A percentile compares a stretch with the other conserved stretches of the same genome.
Conservation (phyloP, 2,797 vertebrate genomes). For the Corythornis leucogaster region DNA sequence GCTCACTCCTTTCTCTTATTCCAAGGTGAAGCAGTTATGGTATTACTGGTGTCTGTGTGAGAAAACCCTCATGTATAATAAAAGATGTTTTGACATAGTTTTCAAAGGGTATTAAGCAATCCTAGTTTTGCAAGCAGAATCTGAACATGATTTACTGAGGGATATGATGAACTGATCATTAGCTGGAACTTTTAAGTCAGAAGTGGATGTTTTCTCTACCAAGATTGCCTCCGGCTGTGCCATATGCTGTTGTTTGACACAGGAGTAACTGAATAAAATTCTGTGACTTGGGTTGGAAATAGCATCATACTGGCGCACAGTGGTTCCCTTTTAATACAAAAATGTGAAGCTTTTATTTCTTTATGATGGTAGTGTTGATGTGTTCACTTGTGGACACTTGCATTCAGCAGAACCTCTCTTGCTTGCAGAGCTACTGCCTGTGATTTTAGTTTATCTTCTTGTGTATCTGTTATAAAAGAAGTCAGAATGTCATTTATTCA, state of each 20-base stretch:
- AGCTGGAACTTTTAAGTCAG: neutral
- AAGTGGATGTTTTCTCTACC: neutral
- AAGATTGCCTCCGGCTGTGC: neutral
- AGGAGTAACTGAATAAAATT: neutral
- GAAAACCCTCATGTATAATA: neutral
- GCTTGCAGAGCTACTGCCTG: neutral
- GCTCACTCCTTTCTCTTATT: neutral
- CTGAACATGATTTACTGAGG: neutral
- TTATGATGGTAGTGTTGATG: rapidly evolving
- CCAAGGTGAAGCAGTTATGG: neutral
- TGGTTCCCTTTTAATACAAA: neutral
- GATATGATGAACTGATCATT: neutral
- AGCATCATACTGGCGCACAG: neutral
- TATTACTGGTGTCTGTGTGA: neutral
- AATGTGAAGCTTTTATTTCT: neutral
- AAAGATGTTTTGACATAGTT: neutral
- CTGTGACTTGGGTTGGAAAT: neutral
- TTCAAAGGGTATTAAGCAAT: neutral
- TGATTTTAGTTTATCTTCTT: neutral
- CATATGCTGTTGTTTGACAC: neutral
- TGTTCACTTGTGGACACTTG: neutral
- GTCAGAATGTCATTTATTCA: neutral
- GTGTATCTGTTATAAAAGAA: neutral
- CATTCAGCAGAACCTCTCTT: neutral
- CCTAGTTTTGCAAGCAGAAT: neutral